Base-by-base conservation (phyloP, 1,140 invertebrate species). In the Portunus trituberculatus region DNA sequence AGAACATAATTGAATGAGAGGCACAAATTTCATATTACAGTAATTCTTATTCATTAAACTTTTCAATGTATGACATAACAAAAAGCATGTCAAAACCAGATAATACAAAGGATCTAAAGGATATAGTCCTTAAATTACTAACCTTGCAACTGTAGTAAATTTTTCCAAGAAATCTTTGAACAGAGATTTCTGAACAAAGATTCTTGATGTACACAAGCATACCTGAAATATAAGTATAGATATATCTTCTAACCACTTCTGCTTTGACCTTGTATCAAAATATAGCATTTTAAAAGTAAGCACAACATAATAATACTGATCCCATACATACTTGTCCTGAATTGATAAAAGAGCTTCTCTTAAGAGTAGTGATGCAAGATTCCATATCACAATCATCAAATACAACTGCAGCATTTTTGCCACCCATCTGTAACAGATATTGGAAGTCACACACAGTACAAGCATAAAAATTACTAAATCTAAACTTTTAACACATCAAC, bases 381-480 rank as follows among this genome's bases (percentile, higher is more conserved):
- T 97, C 97, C 7, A 98, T 96, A 96, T 98, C 97, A 89, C 97
- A 97, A 96, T 97, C 97, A 91, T 96, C 96, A 96, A 98, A 98
- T 48, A 98, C 97, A 25, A 98, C 97, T 14, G 97, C 97, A 20
- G 98, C 97, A 97, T 98, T 98, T 96, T 98, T 98, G 25, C 98
- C 98, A 28, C 98, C 98, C 96, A 98, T 97, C 97, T 97, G 95
- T 45, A 97, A 96, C 88, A 88, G 95, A 92, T 14, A 94, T 95
- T 76, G n/a, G 10, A 76, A 76, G 52, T 59, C 0, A 59, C 20
- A 59, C 20, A 16, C 52, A 59, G 2, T 39, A 39, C 39, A 39
- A 2, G 6, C 39, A 39, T 39, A 39, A 2, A 39, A 39, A 39
- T 39, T 2, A 39, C 39, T 39, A 39, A 39, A 39, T 39, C 39